Percentiles rank a stretch among this genome's conserved stretches.
These are phyloP conservation scores for Chaetura pelagica DNA, from an alignment of 2,113 vertebrate genomes.

Conservation along the genomic window DNA sequence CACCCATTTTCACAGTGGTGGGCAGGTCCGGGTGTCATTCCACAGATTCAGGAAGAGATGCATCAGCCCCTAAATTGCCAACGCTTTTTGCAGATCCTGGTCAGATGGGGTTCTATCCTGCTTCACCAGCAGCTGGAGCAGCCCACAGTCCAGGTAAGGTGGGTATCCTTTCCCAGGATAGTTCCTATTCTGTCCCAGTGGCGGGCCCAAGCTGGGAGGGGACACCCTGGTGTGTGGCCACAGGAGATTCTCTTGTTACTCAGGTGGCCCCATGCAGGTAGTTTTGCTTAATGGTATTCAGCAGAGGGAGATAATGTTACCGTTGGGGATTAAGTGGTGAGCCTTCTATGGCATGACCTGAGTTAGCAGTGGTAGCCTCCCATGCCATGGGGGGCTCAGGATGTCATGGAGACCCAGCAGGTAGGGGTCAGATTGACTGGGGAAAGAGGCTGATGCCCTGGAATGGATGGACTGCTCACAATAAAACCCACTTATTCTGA, in stretches of 20 bases:
- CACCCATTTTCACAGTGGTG: rapidly evolving
- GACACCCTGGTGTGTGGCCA: neutral
- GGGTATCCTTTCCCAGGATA: rapidly evolving
- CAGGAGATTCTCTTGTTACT: neutral
- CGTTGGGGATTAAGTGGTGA: neutral
- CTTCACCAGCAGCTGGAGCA: neutral
- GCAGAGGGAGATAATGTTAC: slow-evolving; percentile 39
- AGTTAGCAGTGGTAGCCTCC: neutral
- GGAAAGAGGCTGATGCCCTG: neutral
- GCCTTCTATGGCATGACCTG: neutral
- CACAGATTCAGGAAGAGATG: neutral
- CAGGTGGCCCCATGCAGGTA: neutral
- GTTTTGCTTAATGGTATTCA: slow-evolving; percentile 53
- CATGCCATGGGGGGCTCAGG: rapidly evolving
- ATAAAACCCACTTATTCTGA: neutral
- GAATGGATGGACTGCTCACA: rapidly evolving
- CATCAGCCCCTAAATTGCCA: rapidly evolving
- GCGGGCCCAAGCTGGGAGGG: neutral
- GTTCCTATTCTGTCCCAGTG: neutral
- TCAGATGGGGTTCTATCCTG: neutral
- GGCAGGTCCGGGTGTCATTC: neutral
- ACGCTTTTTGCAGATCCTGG: neutral
- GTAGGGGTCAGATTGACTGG: neutral
- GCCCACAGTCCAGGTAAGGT: rapidly evolving
- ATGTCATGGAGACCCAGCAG: rapidly evolving